Evolutionary conservation across 2,888 invertebrate genomes (phyloP), one percentile per base, ranked within the genome.

Genomic region (Clunio marinus): DNA sequence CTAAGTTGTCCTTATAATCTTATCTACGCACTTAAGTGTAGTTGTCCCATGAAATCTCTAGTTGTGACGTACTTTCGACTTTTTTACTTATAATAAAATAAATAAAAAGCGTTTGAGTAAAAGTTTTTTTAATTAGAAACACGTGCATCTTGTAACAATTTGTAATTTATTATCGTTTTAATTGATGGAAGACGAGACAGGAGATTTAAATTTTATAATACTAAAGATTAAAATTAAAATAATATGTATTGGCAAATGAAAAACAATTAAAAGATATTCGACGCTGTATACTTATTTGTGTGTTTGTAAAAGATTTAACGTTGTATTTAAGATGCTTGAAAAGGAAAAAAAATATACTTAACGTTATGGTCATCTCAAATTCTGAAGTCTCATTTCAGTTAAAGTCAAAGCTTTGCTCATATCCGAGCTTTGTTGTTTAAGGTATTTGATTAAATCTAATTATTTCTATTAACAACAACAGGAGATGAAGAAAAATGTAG

Each of bases 1-100:
- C n/a, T n/a, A n/a, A n/a, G n/a, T n/a, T n/a, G n/a, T n/a, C n/a
- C n/a, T n/a, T n/a, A n/a, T n/a, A n/a, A n/a, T n/a, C n/a, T n/a
- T n/a, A n/a, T n/a, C n/a, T n/a, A n/a, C n/a, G n/a, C n/a, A n/a
- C 32, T 10, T 10, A 10, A 10, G 41, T 10, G 41, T n/a, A n/a
- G 15, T 41, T 15, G n/a, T n/a, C n/a, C n/a, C n/a, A n/a, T n/a
- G n/a, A n/a, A n/a, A n/a, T n/a, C n/a, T 41, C 41, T 41, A 41
- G 41, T 41, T 41, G 41, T 41, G 41, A 41, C 41, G 41, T 41
- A 41, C 41, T 41, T 41, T 41, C 41, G 41, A 41, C 41, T 41
- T 41, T 41, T 41, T 41, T 41, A 41, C 41, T 41, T 41, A 41
- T n/a, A n/a, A n/a, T n/a, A n/a, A n/a, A n/a, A n/a, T n/a, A n/a